Evolutionary conservation across 2,113 vertebrate species (phyloP).

Genomic region (Ahaetulla prasina): DNA sequence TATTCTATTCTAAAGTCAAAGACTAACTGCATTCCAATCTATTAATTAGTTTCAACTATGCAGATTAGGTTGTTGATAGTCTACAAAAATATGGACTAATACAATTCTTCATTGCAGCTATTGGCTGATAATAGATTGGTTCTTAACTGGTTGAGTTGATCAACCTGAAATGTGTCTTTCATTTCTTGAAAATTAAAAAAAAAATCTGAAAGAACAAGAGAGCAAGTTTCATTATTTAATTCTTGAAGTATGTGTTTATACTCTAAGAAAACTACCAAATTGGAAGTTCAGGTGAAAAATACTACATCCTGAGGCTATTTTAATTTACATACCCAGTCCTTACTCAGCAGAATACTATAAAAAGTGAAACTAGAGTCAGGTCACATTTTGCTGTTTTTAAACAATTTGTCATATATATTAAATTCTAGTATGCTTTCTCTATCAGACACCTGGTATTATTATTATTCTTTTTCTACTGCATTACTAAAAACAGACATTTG

Average conservation of each 20-base stretch:
- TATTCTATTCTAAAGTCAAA: not conserved
- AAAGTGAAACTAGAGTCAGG: constrained; percentile 42
- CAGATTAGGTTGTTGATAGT: not conserved
- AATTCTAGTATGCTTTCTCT: constrained; percentile 58
- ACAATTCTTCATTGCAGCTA: not conserved
- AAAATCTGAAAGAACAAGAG: constrained; percentile 51
- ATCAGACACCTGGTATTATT: constrained; percentile 41
- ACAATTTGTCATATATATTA: constrained; percentile 52
- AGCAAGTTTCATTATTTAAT: constrained; percentile 46
- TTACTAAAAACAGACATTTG: constrained; percentile 14
- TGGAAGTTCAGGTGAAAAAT: constrained; percentile 54
- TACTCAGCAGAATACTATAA: constrained; percentile 53
- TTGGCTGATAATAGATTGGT: not conserved
- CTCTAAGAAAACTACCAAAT: constrained; percentile 57
- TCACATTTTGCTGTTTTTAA: constrained; percentile 59
- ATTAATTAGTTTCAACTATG: not conserved
- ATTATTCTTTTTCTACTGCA: constrained; percentile 23
- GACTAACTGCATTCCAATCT: not conserved
- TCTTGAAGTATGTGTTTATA: constrained; percentile 30
- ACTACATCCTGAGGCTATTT: constrained; percentile 50
- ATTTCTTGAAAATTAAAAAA: constrained; percentile 6
- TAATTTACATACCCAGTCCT: constrained; percentile 57
- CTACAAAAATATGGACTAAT: not conserved
- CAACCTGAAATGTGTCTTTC: not conserved
- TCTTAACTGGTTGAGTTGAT: not conserved